phyloP scores from a whole-genome alignment of 2,888 invertebrate genomes.

The Gymnoscelis rufifasciata region DNA sequence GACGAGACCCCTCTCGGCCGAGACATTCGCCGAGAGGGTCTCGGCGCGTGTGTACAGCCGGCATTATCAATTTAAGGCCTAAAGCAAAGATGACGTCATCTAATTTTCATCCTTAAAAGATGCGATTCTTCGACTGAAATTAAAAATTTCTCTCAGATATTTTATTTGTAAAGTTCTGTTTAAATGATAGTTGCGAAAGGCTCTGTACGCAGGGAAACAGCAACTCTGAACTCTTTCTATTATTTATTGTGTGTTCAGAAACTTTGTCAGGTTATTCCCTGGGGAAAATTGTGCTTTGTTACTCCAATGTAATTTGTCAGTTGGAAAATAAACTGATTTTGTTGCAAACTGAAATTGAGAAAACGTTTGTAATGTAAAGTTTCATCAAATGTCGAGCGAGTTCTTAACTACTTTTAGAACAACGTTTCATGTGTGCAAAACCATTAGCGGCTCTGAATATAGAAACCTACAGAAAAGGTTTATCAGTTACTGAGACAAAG shows the following conservation, averaged over 20 bases:
- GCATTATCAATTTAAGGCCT: too few species aligned
- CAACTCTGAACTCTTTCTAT: conserved; percentile 24
- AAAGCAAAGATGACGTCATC: too few species aligned
- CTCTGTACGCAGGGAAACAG: conserved; percentile 12
- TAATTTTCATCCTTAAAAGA: too few species aligned
- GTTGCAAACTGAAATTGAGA: conserved; percentile 74
- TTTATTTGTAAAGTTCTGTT: conserved; percentile 5
- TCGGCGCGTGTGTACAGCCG: too few species aligned
- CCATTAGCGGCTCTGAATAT: too few species aligned
- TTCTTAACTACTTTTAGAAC: conserved; percentile 50
- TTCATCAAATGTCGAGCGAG: conserved; percentile 42
- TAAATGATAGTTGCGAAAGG: conserved; percentile 19
- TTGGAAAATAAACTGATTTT: conserved; percentile 72
- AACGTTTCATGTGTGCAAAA: too few species aligned
- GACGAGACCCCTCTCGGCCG: too few species aligned
- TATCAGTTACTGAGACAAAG: too few species aligned
- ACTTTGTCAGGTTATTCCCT: conserved; percentile 57
- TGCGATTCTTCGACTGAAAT: too few species aligned
- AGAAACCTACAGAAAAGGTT: too few species aligned
- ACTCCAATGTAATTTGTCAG: conserved; percentile 69
- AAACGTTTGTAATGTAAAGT: conserved; percentile 58
- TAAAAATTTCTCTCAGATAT: too few species aligned
- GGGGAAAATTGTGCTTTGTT: conserved; percentile 65
- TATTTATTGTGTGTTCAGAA: conserved; percentile 43
- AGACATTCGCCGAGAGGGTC: too few species aligned